Evolutionary conservation across 2,888 invertebrate genomes (phyloP).

Genomic region (Lordiphosa fenestrarum): DNA sequence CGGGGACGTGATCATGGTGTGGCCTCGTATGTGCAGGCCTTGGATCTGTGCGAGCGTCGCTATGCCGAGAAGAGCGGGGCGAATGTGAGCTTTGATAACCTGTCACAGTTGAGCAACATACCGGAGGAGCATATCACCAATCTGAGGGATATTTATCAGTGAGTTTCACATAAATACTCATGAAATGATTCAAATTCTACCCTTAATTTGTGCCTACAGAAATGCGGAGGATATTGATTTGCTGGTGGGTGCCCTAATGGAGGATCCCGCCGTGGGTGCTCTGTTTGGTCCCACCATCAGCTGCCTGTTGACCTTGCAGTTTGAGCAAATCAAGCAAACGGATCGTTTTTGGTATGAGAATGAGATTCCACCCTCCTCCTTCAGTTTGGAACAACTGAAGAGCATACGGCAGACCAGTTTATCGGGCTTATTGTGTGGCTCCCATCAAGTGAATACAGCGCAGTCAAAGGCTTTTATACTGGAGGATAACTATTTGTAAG

Average conservation of each 20-base stretch:
- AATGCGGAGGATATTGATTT: constrained; percentile 90
- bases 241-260: constrained; percentile 90
- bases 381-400: constrained; percentile 88
- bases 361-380: constrained; percentile 92
- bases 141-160: constrained; percentile 86
- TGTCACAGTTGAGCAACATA: constrained; percentile 67
- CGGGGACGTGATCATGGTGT: constrained; percentile 90
- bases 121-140: constrained; percentile 83
- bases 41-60: constrained; percentile 83
- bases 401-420: constrained; percentile 90
- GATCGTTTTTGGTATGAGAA: constrained; percentile 98
- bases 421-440: constrained; percentile 89
- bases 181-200: neutral
- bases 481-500: constrained; percentile 92
- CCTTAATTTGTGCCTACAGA: constrained; percentile 75
- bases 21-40: constrained; percentile 86
- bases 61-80: constrained; percentile 50
- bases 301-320: constrained; percentile 92
- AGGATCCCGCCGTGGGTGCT: constrained; percentile 89
- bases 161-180: constrained; percentile 42
- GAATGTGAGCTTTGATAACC: constrained; percentile 74
- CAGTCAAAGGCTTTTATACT: constrained; percentile 93
- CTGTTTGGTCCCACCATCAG: constrained; percentile 93
- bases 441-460: constrained; percentile 85
- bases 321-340: constrained; percentile 89